A percentile compares a stretch with the other conserved stretches of the same genome.
Conservation (phyloP, 2,888 invertebrate genomes). For the Chrysolina americana region DNA sequence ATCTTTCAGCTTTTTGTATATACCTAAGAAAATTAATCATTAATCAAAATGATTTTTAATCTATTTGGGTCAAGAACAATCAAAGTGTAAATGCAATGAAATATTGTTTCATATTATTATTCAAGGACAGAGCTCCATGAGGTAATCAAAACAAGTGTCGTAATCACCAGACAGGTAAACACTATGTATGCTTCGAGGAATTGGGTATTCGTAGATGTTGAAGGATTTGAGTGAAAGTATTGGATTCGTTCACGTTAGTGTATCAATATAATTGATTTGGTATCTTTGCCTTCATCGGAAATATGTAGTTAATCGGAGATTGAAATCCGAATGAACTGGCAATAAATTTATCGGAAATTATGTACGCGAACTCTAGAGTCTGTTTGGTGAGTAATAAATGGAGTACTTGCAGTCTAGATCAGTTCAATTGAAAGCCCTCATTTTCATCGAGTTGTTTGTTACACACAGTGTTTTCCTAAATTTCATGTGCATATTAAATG, state of each 20-base stretch:
- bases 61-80: conserved; percentile 11
- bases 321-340: not conserved
- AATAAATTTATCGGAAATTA: not conserved
- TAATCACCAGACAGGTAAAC: not conserved
- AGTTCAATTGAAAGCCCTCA: no score
- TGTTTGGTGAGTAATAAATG: not conserved
- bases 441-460: no score
- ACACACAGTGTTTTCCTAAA: no score
- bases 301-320: no score
- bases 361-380: not conserved
- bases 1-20: no score
- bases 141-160: conserved; percentile 10
- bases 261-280: not conserved
- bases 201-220: not conserved
- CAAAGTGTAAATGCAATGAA: not conserved
- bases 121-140: not conserved
- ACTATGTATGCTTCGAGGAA: not conserved
- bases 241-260: no score
- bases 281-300: not conserved
- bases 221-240: conserved; percentile 4
- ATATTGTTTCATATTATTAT: not conserved
- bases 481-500: no score
- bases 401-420: no score
- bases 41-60: not conserved
- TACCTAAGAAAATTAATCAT: no score